Base-by-base conservation (phyloP, 92 coral and sea anemone genomes). In the Epizoanthus illoricatus region DNA sequence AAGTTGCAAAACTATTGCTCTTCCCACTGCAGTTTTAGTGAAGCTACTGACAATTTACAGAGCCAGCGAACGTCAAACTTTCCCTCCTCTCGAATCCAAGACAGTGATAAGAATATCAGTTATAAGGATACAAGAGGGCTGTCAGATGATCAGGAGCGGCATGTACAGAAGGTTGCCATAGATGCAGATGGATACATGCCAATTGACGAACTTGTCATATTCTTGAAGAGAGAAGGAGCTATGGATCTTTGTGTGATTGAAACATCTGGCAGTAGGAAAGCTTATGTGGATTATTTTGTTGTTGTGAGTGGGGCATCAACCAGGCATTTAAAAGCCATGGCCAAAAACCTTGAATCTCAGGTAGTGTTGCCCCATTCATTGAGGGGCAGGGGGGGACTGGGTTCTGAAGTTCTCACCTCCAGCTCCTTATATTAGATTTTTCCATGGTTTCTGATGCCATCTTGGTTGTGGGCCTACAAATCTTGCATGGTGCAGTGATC, bases 241-340 rank as follows among this genome's bases (percentile, higher is more conserved):
- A 73, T 90, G 74, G 94, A 97, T 84, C 87, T 94, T 42, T 97
- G 97, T 84, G 94, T 94, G 20, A 85, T 97, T 65, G 73, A 90
- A 76, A 87, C 99, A 9, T 81, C 94, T 19, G 98, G 95, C 52
- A 91, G 86, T 40, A 87, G 92, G 65, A 84, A 85, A 63, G 85
- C 86, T 47, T 97, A 97, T 91, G 99, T 94, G 64, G 99, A 93
- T 55, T 97, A 94, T 74, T 94, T 97, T 74, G 90, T 97, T 28
- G 94, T 97, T 39, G 98, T 89, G 33, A 97, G 98, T 68, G 99
- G 99, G 56, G 88, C 87, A 72, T 90, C 99, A 18, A 83, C 91
- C 3, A 85, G 99, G 80, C 99, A 97, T 84, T 84, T 97, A 23
- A 88, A 91, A 20, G 97, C 99, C 24, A 97, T 97, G 98, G 90